Conservation (phyloP, 2,113 vertebrate species). For the Salvator merianae region DNA sequence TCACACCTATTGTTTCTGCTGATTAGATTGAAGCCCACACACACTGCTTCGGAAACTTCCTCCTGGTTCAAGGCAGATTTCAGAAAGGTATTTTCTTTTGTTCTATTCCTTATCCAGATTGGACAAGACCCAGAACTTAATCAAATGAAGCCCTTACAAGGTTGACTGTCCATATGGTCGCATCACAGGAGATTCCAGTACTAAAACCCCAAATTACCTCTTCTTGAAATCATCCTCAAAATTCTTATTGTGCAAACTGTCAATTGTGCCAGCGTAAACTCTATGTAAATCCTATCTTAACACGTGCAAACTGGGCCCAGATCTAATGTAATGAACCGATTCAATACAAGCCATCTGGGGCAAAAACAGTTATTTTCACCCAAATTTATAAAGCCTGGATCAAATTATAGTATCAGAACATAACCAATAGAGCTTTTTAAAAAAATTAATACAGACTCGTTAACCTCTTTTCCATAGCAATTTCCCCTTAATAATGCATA, state of each 20-base stretch:
- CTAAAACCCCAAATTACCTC: not conserved
- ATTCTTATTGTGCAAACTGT: not conserved
- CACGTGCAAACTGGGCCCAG: not conserved
- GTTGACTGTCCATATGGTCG: not conserved
- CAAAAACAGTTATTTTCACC: not conserved
- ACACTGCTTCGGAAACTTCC: not conserved
- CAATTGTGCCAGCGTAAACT: not conserved
- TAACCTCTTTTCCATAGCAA: slow-evolving; percentile 38
- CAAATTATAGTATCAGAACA: not conserved
- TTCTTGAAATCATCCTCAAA: not conserved
- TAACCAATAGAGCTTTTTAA: not conserved
- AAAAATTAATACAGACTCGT: slow-evolving; percentile 23
- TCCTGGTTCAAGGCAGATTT: not conserved
- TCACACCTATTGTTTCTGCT: not conserved
- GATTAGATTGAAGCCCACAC: not conserved
- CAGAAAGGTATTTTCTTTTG: not conserved
- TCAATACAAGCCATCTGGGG: not conserved
- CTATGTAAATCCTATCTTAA: not conserved
- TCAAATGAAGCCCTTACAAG: too few species aligned
- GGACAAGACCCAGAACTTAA: not conserved
- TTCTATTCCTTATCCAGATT: not conserved
- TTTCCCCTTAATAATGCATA: not conserved
- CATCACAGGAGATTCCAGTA: not conserved
- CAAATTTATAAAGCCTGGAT: not conserved
- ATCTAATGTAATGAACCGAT: slow-evolving; percentile 1